These are phyloP conservation scores for Dermolepida albohirtum DNA, from an alignment of 2,888 invertebrate genomes.

Conservation along the genomic window DNA sequence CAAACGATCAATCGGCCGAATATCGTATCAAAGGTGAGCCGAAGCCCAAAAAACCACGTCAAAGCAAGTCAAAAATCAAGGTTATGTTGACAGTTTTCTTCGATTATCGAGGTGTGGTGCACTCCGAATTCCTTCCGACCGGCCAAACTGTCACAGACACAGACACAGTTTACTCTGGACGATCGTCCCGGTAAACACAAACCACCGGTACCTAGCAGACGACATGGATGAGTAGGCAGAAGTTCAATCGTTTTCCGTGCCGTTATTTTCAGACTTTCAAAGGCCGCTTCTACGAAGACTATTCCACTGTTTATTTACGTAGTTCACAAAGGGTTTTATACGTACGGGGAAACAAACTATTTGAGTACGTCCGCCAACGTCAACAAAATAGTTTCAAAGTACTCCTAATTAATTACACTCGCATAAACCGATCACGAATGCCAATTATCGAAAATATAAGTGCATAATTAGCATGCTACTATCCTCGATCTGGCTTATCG, in stretches of 20 bases:
- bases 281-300: slow-evolving; percentile 28
- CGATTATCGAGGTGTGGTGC: too few species aligned
- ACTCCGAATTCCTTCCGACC: too few species aligned
- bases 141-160: too few species aligned
- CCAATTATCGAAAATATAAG: too few species aligned
- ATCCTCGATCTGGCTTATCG: too few species aligned
- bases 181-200: slow-evolving; percentile 30
- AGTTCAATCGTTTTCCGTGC: slow-evolving; percentile 25
- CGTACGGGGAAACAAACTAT: slow-evolving; percentile 29
- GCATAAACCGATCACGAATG: too few species aligned
- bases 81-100: too few species aligned
- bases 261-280: slow-evolving; percentile 31
- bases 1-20: too few species aligned
- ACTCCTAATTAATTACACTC: not conserved
- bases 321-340: slow-evolving; percentile 35
- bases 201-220: slow-evolving; percentile 17
- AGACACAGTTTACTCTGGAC: slow-evolving; percentile 17
- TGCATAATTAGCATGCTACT: too few species aligned
- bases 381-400: slow-evolving; percentile 20
- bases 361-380: slow-evolving; percentile 27
- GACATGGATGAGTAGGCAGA: slow-evolving; percentile 29
- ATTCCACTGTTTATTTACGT: slow-evolving; percentile 30
- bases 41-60: too few species aligned
- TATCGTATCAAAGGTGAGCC: too few species aligned
- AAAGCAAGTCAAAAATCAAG: too few species aligned